Evolutionary conservation across 2,797 vertebrate genomes (phyloP).

Genomic region (Sebastes vulpes): DNA sequence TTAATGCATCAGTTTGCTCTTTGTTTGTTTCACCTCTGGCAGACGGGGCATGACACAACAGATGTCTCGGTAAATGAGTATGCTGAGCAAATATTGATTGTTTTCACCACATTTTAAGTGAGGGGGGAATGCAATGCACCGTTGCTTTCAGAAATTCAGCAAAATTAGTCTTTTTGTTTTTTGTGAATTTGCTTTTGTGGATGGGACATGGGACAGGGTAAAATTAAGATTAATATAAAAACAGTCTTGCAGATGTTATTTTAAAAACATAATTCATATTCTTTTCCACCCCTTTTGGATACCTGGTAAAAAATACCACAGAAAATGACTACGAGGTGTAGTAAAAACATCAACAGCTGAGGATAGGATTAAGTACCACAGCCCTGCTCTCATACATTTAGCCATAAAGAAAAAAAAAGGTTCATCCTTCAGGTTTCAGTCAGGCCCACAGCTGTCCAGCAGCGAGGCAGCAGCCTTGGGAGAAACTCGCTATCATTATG

Average conservation of each 20-base stretch:
- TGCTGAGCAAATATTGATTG: slow-evolving; percentile 13
- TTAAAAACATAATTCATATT: neutral
- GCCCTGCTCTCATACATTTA: neutral
- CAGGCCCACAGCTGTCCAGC: slow-evolving; percentile 36
- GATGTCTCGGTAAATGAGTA: slow-evolving; percentile 6
- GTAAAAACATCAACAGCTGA: neutral
- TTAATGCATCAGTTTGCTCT: neutral
- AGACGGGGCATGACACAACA: slow-evolving; percentile 5
- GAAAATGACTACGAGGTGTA: neutral
- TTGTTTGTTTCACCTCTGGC: neutral
- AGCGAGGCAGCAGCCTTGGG: slow-evolving; percentile 41
- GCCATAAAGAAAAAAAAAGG: neutral
- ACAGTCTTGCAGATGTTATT: too few relatives aligned
- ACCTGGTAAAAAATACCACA: neutral
- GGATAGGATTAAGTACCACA: neutral
- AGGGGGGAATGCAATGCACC: neutral
- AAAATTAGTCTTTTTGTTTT: neutral
- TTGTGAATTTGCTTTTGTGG: neutral
- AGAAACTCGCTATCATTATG: slow-evolving; percentile 66
- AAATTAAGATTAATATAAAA: neutral
- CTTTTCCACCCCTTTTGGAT: neutral
- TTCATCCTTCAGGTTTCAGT: slow-evolving; percentile 36
- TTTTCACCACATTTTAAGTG: neutral
- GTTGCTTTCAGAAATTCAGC: neutral
- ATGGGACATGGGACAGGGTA: neutral